Conservation (phyloP, 2,113 vertebrate species). For the Siniperca chuatsi region DNA sequence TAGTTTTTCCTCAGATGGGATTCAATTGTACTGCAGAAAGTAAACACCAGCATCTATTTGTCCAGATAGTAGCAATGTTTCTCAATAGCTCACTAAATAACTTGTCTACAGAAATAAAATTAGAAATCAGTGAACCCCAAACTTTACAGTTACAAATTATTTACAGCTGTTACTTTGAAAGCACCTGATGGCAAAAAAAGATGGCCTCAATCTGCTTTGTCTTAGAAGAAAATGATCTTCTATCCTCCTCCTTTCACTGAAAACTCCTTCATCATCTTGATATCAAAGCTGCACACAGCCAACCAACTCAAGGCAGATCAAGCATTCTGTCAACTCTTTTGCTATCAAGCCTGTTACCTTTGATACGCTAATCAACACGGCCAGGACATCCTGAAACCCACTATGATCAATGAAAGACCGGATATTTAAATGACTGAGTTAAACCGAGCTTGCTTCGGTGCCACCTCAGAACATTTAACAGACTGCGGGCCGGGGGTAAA, state of each 20-base stretch:
- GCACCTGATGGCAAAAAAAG: background rate
- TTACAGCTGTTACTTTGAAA: conserved; percentile 21
- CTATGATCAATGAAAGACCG: background rate
- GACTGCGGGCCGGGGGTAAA: background rate
- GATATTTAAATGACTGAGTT: conserved; percentile 5
- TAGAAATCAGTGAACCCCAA: background rate
- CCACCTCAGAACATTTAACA: conserved; percentile 33
- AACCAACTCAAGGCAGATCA: conserved; percentile 19
- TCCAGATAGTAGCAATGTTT: background rate
- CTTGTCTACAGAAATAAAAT: conserved; percentile 5
- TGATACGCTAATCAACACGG: conserved; percentile 29
- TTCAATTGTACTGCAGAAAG: background rate
- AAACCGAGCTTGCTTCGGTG: background rate
- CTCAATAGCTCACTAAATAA: background rate
- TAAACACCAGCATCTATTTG: background rate
- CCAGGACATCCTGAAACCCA: conserved; percentile 16
- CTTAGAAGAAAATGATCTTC: background rate
- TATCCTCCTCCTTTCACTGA: conserved; percentile 9
- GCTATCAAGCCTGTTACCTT: conserved; percentile 16
- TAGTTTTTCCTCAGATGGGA: background rate
- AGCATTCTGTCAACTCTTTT: background rate
- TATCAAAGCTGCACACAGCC: conserved; percentile 34
- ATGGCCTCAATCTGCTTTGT: conserved; percentile 7
- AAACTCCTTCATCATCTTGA: background rate
- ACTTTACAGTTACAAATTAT: background rate